Base-by-base conservation (phyloP, 2,888 invertebrate species). In the Lacanobia wlatinum region DNA sequence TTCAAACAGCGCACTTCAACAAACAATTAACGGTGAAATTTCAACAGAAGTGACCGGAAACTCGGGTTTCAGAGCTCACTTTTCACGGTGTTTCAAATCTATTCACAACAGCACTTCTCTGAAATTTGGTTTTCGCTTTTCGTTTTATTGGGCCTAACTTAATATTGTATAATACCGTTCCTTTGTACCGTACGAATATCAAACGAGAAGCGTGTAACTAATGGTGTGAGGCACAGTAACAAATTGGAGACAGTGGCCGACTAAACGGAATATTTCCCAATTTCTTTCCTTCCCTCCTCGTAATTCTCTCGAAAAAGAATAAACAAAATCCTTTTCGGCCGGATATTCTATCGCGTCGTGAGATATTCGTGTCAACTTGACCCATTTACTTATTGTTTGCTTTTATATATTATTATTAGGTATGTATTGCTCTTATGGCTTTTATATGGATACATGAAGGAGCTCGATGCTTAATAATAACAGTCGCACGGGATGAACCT, bases 191-290 rank as follows among this genome's bases (percentile, higher is more conserved):
- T 69, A 59, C 69, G 67, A 84, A 86, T n/a, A n/a, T 88, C 87
- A 86, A 87, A 86, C 80, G 78, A 70, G 67, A 52, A 83, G 72
- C 84, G 84, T 87, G 86, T 85, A 87, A 88, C 90, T 91, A 92
- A 92, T 91, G 90, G 90, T 89, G 83, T 84, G 86, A 87, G 84
- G 79, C 86, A 86, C 85, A 80, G 86, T 89, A 90, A 92, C 89
- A 89, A 91, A 92, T 91, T 89, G 89, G 83, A 87, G 87, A 90
- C 90, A 87, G 87, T 85, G 85, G 87, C 85, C 75, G 87, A 82
- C 88, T 88, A 90, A 92, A 87, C 88, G 87, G 87, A 87, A 90
- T 91, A 90, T 89, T 90, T 87, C 84, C 88, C 89, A 90, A 92
- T 91, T 92, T 89, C 86, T 90, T 88, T 86, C 87, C 76, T 82